These are phyloP conservation scores for Bostrychus sinensis DNA, from an alignment of 2,113 vertebrate genomes.

Conservation along the genomic window DNA sequence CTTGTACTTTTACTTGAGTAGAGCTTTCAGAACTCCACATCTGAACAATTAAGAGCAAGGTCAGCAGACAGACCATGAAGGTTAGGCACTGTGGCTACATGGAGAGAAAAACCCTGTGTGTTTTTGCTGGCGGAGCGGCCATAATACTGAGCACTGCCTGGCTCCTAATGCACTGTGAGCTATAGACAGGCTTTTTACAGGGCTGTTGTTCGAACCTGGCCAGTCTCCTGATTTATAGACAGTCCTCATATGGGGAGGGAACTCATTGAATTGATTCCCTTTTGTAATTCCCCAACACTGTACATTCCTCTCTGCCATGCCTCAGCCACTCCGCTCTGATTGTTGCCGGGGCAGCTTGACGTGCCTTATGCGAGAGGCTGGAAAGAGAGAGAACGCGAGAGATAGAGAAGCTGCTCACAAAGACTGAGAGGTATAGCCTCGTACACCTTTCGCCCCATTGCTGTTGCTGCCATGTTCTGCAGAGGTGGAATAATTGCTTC, in stretches of 20 bases:
- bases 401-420: constrained; percentile 54
- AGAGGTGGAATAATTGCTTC: constrained; percentile 62
- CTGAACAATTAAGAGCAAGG: constrained; percentile 16
- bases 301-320: constrained; percentile 55
- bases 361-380: no score
- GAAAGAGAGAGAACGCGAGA: constrained; percentile 7
- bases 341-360: constrained; percentile 61
- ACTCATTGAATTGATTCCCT: constrained; percentile 66
- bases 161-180: constrained; percentile 43
- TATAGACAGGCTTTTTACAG: constrained; percentile 57
- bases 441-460: constrained; percentile 51
- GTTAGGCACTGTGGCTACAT: constrained; percentile 1
- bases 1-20: no score
- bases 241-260: constrained; percentile 47
- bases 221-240: constrained; percentile 64
- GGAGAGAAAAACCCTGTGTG: constrained; percentile 18
- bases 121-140: constrained; percentile 9
- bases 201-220: constrained; percentile 49
- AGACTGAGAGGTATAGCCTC: constrained; percentile 52
- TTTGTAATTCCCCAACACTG: constrained; percentile 68
- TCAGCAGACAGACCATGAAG: constrained; percentile 16
- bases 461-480: constrained; percentile 51
- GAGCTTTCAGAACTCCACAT: no score
- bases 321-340: constrained; percentile 57
- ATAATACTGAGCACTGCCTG: constrained; percentile 12